A percentile compares a stretch with the other conserved stretches of the same genome.
phyloP scores from a whole-genome alignment of 2,113 vertebrate species.

The Galeopterus variegatus region DNA sequence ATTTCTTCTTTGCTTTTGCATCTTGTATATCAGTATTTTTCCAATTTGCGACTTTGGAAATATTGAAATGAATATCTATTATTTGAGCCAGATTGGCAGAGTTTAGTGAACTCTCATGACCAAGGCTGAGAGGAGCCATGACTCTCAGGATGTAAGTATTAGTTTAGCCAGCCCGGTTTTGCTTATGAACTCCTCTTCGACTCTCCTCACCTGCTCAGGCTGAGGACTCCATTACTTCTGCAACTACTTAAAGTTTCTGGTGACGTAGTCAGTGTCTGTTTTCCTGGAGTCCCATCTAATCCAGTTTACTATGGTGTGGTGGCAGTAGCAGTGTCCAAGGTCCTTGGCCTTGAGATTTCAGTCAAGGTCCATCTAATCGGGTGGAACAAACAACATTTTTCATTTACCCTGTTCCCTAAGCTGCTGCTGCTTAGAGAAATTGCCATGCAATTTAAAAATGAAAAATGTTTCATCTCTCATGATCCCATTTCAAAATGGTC shows the following conservation, averaged over 20 bases:
- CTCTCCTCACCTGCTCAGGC: not conserved
- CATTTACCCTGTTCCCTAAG: slow-evolving; percentile 63
- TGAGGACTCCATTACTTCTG: not conserved
- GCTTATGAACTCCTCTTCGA: not conserved
- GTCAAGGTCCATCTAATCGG: slow-evolving; percentile 61
- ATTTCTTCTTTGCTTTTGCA: not conserved
- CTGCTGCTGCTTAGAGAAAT: slow-evolving; percentile 76
- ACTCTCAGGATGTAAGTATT: not conserved
- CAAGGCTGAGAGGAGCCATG: not conserved
- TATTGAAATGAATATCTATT: not conserved
- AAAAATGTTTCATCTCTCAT: slow-evolving; percentile 68
- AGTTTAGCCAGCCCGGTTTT: not conserved
- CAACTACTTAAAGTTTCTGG: not conserved
- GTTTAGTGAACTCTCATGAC: slow-evolving; percentile 50
- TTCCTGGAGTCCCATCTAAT: not conserved
- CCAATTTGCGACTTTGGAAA: slow-evolving; percentile 65
- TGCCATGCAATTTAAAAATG: slow-evolving; percentile 75
- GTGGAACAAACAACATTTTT: slow-evolving; percentile 56
- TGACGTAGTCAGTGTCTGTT: not conserved
- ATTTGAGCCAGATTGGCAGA: slow-evolving; percentile 10
- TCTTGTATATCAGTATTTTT: slow-evolving; percentile 23
- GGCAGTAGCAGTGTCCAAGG: not conserved
- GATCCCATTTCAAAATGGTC: slow-evolving; percentile 72
- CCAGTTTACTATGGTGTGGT: not conserved
- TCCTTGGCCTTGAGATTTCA: slow-evolving; percentile 52